These are phyloP conservation scores for Oreortyx pictus DNA, from an alignment of 2,797 vertebrate species.

Conservation along the genomic window DNA sequence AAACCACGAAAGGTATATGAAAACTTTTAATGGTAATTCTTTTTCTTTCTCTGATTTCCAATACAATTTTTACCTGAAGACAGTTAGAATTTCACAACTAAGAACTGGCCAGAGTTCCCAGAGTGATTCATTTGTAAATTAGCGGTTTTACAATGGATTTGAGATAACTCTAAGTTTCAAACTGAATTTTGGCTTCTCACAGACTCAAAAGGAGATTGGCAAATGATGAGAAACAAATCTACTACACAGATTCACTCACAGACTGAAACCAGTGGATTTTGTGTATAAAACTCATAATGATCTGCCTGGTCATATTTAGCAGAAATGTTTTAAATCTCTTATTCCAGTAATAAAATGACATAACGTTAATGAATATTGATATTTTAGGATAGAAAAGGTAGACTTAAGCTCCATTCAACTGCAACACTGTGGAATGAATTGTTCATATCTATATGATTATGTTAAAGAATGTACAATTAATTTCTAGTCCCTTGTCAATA, in stretches of 20 bases:
- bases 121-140: conserved; percentile 53
- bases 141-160: conserved; percentile 31
- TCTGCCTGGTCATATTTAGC: not conserved
- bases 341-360: not conserved
- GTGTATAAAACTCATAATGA: not conserved
- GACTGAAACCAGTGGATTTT: conserved; percentile 44
- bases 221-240: conserved; percentile 51
- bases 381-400: not conserved
- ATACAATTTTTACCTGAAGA: conserved; percentile 49
- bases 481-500: not conserved
- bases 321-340: conserved; percentile 12
- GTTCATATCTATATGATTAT: not conserved
- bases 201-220: conserved; percentile 54
- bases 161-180: conserved; percentile 51
- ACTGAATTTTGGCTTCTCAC: conserved; percentile 53
- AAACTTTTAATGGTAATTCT: conserved; percentile 30
- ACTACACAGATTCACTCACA: conserved; percentile 11
- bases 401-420: not conserved
- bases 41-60: conserved; percentile 39
- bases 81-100: conserved; percentile 26
- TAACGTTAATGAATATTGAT: not conserved
- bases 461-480: not conserved
- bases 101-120: conserved; percentile 35
- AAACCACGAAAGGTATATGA: conserved; percentile 37
- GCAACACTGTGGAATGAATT: not conserved